Base-by-base conservation (phyloP, 2,888 invertebrate species). In the Tinea pellionella region DNA sequence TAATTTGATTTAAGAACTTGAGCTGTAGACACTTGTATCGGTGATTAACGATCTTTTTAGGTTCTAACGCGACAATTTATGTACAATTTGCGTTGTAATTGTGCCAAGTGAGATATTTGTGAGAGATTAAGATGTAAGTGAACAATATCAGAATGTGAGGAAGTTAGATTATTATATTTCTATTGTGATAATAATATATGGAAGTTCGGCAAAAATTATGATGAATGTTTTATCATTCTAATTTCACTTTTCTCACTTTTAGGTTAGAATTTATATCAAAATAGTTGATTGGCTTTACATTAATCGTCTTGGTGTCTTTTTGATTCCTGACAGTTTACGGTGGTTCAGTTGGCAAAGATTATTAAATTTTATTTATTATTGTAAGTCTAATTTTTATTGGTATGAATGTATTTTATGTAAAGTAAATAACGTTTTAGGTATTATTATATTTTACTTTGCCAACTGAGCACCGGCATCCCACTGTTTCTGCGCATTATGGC, bases 51-150 rank as follows among this genome's bases (percentile, higher is more conserved):
- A 71, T 69, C 68, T 70, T 75, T 72, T 72, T 73, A 70, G 71
- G 75, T 47, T 15, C 47, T 47, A 15, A 47, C 47, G 47, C 47
- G 47, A 47, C 47, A 47, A 15, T 47, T 41, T 47, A 47, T 77
- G 78, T 79, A 78, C 77, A 75, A 77, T 79, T 83, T 82, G 78
- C 77, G 80, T 84, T 82, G 77, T 77, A 76, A 77, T 81, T 84
- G 87, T 87, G 87, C 86, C 87, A 85, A 87, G 84, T 83, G 84
- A 84, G 82, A 82, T 86, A 78, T 81, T 82, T 63, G 68, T 77
- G 82, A 79, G 77, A 80, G 74, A 76, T 81, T 85, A 86, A 87
- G 84, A 78, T 84, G 37, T 84, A 86, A 86, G 83, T 87, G 85
- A 78, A 80, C 77, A 74, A 81, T 84, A 82, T 85, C 84, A 84